Evolutionary conservation across 2,888 invertebrate species (phyloP).

Genomic region (Mantis religiosa): DNA sequence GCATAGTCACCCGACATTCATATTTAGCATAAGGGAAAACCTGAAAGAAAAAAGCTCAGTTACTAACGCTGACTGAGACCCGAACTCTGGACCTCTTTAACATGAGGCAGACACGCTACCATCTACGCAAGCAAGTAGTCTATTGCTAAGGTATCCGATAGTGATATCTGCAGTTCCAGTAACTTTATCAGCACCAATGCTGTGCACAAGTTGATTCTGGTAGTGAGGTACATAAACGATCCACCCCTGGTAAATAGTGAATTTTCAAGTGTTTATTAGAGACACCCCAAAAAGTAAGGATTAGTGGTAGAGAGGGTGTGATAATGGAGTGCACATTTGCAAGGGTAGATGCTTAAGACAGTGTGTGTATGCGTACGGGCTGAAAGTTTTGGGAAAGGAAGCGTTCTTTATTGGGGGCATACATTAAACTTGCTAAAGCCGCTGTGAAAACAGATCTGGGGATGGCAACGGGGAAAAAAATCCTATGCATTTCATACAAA

Average conservation of each 20-base stretch:
- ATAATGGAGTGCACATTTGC: neutral
- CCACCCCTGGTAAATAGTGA: neutral
- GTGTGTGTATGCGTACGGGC: neutral
- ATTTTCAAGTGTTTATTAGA: conserved; percentile 12
- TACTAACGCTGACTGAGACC: too few relatives aligned
- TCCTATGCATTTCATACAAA: conserved; percentile 21
- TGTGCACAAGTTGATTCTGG: too few relatives aligned
- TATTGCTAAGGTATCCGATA: too few relatives aligned
- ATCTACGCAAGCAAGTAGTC: too few relatives aligned
- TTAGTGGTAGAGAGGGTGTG: neutral
- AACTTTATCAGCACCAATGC: too few relatives aligned
- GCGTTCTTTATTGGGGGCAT: neutral
- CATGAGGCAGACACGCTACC: too few relatives aligned
- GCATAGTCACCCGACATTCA: too few relatives aligned
- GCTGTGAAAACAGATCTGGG: neutral
- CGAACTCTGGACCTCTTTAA: too few relatives aligned
- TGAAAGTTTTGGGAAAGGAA: neutral
- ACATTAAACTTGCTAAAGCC: neutral
- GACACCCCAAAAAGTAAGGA: neutral
- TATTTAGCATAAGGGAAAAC: too few relatives aligned
- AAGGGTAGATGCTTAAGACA: neutral
- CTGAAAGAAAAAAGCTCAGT: too few relatives aligned
- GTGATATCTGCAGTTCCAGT: too few relatives aligned
- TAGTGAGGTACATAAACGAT: neutral
- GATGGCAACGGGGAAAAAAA: conserved; percentile 8